These are phyloP conservation scores for Schizopygopsis malacanthus DNA, from an alignment of 2,797 vertebrate species.

Conservation along the genomic window DNA sequence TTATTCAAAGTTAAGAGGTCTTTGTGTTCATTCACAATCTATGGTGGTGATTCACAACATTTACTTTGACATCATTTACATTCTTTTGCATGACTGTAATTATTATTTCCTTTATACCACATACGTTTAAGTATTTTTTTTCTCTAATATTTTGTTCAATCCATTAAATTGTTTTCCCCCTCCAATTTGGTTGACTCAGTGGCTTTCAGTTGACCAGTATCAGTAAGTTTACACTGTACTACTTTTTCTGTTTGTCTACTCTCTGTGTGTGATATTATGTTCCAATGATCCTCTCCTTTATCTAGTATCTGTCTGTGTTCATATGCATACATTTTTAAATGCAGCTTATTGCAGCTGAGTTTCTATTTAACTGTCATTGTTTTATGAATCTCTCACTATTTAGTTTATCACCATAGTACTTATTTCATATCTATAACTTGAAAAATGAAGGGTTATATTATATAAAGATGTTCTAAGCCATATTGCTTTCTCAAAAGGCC, in stretches of 20 bases:
- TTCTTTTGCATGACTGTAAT: conserved; percentile 27
- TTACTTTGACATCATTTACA: conserved; percentile 18
- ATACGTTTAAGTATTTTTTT: conserved; percentile 55
- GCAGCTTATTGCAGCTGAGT: not conserved
- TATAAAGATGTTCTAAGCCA: not conserved
- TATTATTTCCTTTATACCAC: conserved; percentile 48
- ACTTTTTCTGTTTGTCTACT: conserved; percentile 28
- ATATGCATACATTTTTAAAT: not conserved
- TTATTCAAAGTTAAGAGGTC: not conserved
- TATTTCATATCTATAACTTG: not conserved
- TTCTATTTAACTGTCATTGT: not conserved
- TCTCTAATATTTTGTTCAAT: conserved; percentile 59
- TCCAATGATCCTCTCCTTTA: not conserved
- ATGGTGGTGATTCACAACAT: not conserved
- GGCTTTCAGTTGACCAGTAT: conserved; percentile 82
- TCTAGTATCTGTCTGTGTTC: not conserved
- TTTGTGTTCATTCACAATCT: not conserved
- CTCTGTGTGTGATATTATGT: conserved; percentile 10
- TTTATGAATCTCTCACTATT: not conserved
- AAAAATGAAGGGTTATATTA: not conserved
- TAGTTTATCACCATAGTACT: not conserved
- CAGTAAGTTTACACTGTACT: conserved; percentile 77
- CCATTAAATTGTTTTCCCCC: conserved; percentile 52
- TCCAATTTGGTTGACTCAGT: conserved; percentile 77
- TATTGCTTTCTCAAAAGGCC: not conserved